phyloP scores from a whole-genome alignment of 2,888 invertebrate species.

The Hymenopus coronatus region DNA sequence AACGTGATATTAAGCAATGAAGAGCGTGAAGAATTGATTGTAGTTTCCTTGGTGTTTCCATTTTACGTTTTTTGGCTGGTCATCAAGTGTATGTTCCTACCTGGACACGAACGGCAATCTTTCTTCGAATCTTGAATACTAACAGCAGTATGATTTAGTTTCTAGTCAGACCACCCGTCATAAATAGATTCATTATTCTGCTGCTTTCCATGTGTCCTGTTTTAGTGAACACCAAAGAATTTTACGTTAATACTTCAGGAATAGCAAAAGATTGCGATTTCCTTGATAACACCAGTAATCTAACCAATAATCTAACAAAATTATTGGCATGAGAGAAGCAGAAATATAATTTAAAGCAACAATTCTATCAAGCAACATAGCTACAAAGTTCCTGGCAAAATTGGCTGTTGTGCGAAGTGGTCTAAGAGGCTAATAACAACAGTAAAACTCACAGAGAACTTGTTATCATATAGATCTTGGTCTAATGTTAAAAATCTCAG shows the following conservation, averaged over 20 bases:
- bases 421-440: not conserved
- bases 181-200: not conserved
- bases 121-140: not conserved
- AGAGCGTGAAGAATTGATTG: not conserved
- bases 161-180: not conserved
- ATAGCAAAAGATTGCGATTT: no score
- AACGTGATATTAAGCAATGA: not conserved
- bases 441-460: not conserved
- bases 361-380: no score
- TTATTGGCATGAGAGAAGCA: no score
- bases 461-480: not conserved
- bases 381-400: no score
- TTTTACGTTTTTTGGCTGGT: not conserved
- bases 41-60: not conserved
- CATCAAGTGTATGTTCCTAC: not conserved
- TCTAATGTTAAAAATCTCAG: not conserved
- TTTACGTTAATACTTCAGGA: not conserved
- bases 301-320: no score
- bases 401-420: no score
- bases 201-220: not conserved
- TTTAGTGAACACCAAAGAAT: not conserved
- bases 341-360: no score
- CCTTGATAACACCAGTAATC: no score
- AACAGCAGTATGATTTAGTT: not conserved
- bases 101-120: not conserved